phyloP scores from a whole-genome alignment of 2,113 vertebrate species.

The Peromyscus polionotus region DNA sequence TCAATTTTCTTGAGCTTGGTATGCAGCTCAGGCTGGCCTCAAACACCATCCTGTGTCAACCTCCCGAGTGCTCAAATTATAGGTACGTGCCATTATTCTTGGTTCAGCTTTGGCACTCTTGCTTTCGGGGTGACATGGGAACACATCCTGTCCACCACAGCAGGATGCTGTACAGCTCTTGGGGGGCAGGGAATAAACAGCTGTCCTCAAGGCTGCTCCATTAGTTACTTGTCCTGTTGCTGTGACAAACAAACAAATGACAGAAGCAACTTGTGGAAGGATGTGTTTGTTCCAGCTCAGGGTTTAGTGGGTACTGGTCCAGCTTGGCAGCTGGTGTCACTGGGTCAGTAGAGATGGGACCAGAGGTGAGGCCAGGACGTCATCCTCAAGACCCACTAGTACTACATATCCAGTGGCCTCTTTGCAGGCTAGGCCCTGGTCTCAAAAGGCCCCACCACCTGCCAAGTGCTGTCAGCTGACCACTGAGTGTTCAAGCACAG shows the following conservation, averaged over 20 bases:
- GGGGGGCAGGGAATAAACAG: not conserved
- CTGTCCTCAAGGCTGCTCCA: not conserved
- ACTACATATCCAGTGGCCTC: not conserved
- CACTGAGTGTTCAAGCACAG: not conserved
- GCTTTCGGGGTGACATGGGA: not conserved
- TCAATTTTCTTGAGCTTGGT: not conserved
- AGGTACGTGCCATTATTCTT: not conserved
- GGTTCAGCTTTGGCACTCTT: not conserved
- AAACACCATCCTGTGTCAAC: not conserved
- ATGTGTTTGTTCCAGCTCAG: not conserved
- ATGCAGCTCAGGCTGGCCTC: not conserved
- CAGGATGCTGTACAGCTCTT: not conserved
- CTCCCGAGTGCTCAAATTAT: not conserved
- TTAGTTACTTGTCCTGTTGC: not conserved
- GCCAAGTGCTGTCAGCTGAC: not conserved
- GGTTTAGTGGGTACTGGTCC: not conserved
- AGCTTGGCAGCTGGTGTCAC: not conserved
- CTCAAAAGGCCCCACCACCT: not conserved
- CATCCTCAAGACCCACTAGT: not conserved
- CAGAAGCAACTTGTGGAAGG: not conserved
- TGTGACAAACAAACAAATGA: not conserved
- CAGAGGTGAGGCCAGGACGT: not conserved
- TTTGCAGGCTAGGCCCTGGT: not conserved
- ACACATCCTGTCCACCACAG: not conserved
- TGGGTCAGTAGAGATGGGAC: not conserved